These are phyloP conservation scores for Volucella bombylans DNA, from an alignment of 2,888 invertebrate species.

Conservation along the genomic window DNA sequence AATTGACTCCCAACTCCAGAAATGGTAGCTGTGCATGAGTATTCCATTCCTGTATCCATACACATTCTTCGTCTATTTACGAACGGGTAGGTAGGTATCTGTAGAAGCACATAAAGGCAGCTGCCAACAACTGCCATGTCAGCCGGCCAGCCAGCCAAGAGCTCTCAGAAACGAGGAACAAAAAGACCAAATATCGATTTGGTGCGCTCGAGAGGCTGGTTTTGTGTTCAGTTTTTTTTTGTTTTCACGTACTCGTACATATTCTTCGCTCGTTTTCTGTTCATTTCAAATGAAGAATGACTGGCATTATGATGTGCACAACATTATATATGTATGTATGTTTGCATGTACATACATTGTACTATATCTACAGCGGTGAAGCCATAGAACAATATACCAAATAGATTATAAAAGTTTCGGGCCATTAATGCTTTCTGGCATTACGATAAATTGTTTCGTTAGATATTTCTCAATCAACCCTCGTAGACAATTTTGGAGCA, in stretches of 20 bases:
- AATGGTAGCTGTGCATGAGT: constrained; percentile 47
- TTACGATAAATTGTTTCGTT: constrained; percentile 25
- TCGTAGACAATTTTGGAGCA: constrained; percentile 37
- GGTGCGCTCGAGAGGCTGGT: constrained; percentile 57
- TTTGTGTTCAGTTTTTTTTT: constrained; percentile 36
- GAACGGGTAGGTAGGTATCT: not conserved
- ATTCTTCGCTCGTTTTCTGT: constrained; percentile 10
- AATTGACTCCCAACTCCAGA: constrained; percentile 67
- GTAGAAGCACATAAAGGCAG: constrained; percentile 35
- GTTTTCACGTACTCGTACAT: not conserved
- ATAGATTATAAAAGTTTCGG: constrained; percentile 36
- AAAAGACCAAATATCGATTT: constrained; percentile 67
- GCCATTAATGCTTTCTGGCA: constrained; percentile 19
- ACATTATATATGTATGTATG: not conserved
- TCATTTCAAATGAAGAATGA: constrained; percentile 41
- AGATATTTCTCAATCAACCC: not conserved
- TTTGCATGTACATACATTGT: not conserved
- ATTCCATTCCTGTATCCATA: constrained; percentile 54
- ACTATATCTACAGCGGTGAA: constrained; percentile 10
- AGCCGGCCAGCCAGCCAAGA: constrained; percentile 26
- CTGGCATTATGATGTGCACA: constrained; percentile 41
- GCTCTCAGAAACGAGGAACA: constrained; percentile 50
- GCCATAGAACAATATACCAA: constrained; percentile 17
- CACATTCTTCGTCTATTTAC: constrained; percentile 40
- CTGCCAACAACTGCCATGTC: constrained; percentile 1